Percentiles rank a stretch among this genome's conserved stretches.
Evolutionary conservation across 2,113 vertebrate species (phyloP).

Genomic region (Gymnocephalus cernua): DNA sequence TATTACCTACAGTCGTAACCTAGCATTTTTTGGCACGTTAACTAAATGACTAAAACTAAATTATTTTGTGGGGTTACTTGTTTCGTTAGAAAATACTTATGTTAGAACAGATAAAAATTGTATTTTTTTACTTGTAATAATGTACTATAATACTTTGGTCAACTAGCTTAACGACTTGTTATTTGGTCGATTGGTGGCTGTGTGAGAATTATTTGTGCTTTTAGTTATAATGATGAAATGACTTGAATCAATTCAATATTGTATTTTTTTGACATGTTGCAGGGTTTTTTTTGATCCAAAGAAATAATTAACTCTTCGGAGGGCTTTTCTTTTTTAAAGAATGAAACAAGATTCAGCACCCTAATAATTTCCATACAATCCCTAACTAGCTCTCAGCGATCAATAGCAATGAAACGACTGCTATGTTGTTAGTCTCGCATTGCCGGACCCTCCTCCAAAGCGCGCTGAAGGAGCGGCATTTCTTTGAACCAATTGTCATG

Average conservation of each 20-base stretch:
- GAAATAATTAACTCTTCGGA: background rate
- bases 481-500: too few species aligned
- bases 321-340: background rate
- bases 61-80: too few species aligned
- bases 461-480: too few species aligned
- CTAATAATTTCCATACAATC: background rate
- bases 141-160: background rate
- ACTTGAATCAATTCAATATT: background rate
- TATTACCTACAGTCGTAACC: too few species aligned
- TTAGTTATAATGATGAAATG: background rate
- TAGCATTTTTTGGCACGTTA: too few species aligned
- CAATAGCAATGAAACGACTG: conserved; percentile 4
- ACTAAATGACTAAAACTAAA: too few species aligned
- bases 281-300: background rate
- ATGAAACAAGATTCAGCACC: background rate
- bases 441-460: too few species aligned
- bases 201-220: background rate
- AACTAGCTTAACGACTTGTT: background rate
- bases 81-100: background rate
- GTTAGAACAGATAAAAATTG: background rate
- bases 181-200: background rate
- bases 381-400: conserved; percentile 7
- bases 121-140: background rate
- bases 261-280: background rate
- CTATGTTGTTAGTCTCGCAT: background rate